Evolutionary conservation across 37 sponge, comb jelly and placozoan genomes (phyloP), one percentile per base, ranked within the genome.

Genomic region (Halisarca cf. caerulea): DNA sequence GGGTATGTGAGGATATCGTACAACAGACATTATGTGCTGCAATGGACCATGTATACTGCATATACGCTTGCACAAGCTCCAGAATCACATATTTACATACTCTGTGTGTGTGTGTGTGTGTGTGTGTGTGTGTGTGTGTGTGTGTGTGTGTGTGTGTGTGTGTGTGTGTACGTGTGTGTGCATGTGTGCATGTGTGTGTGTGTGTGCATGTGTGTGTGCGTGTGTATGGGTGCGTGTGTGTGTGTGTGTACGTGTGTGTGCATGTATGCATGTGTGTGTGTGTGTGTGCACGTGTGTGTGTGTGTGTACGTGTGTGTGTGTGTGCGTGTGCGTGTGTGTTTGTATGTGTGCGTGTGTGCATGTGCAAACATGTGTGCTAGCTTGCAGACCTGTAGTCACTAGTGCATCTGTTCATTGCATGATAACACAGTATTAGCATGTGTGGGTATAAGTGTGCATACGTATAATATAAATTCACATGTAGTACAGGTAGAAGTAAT

Each of bases 111-210:
- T 68, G 69, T 27, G 33, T 68, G 30, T 28, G 69, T 68, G 69
- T 68, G 69, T 27, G 33, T 68, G 69, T 68, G 69, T 68, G 69
- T 68, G 69, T 68, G 69, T 68, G 69, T 68, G 69, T 27, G 33
- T 68, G 69, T 68, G 33, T 25, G 33, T 33, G 69, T 68, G 69
- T 68, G 69, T 68, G 69, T 25, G 33, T 68, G 69, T 68, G 69
- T 68, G 33, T 68, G 69, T 68, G 33, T 27, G 33, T 68, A 30
- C 28, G 34, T 30, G 69, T 68, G 69, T 68, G 69, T 68, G 69
- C 28, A 68, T 68, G 33, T 68, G 33, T 24, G 35, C 33, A 1
- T 68, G 1, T 2, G 69, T 68, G 69, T 68, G 51, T 47, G 11
- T 47, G 11, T 11, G 51, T 47, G 69, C 34, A 1, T 68, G 69